phyloP scores from a whole-genome alignment of 2,113 vertebrate genomes.

The Myiozetetes cayanensis region DNA sequence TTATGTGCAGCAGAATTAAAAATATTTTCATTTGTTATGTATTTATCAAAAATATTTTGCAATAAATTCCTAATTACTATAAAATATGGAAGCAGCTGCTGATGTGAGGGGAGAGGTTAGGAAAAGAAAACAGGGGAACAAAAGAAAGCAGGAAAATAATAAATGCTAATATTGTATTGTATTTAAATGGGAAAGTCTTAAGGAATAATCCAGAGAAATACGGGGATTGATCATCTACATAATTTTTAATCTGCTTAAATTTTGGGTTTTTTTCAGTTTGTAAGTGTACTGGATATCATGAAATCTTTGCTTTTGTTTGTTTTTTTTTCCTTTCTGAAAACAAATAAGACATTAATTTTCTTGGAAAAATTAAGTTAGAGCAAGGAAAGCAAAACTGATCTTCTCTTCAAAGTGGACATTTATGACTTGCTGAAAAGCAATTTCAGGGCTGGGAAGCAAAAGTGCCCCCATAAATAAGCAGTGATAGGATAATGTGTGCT shows the following conservation, averaged over 20 bases:
- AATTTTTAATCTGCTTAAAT: background rate
- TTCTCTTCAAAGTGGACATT: background rate
- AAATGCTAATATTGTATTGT: background rate
- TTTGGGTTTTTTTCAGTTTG: background rate
- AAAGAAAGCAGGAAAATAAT: background rate
- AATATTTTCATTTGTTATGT: background rate
- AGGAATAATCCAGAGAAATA: background rate
- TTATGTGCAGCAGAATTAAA: background rate
- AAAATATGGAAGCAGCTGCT: background rate
- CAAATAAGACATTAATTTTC: background rate
- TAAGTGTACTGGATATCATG: background rate
- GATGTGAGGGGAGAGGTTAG: background rate
- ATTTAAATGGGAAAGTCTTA: background rate
- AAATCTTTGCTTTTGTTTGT: background rate
- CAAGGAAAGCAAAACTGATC: background rate
- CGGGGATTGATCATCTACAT: background rate
- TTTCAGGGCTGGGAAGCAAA: background rate
- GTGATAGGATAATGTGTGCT: background rate
- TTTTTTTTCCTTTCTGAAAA: background rate
- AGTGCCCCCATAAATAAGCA: background rate
- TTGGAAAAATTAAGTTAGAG: background rate
- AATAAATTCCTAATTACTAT: background rate
- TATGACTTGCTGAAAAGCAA: slow-evolving; percentile 17
- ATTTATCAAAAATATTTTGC: background rate
- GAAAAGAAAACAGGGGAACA: background rate